These are phyloP conservation scores for Criorhina ranunculi DNA, from an alignment of 2,888 invertebrate genomes.

Conservation along the genomic window DNA sequence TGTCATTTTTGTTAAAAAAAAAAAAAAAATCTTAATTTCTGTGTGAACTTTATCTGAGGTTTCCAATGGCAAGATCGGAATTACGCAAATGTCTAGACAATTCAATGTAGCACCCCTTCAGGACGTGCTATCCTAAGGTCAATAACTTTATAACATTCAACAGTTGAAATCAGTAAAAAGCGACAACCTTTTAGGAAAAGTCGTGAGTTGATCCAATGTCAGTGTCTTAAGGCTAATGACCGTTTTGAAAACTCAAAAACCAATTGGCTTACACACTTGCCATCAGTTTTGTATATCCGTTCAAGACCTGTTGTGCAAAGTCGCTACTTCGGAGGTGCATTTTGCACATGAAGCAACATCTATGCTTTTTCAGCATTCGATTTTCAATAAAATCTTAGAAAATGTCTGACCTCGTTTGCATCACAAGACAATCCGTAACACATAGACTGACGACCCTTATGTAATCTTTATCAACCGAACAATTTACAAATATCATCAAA, in stretches of 20 bases:
- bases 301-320: background rate
- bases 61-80: constrained; percentile 2
- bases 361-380: too few relatives aligned
- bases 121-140: background rate
- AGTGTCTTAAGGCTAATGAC: background rate
- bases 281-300: background rate
- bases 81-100: background rate
- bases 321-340: too few relatives aligned
- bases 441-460: too few relatives aligned
- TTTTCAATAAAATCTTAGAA: too few relatives aligned
- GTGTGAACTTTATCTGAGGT: constrained; percentile 2
- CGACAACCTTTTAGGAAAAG: too few relatives aligned
- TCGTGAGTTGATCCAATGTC: too few relatives aligned
- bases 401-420: too few relatives aligned
- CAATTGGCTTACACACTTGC: background rate
- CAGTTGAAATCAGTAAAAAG: background rate
- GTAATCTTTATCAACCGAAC: too few relatives aligned
- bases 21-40: background rate
- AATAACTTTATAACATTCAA: background rate
- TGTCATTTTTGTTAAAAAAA: background rate
- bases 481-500: too few relatives aligned
- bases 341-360: too few relatives aligned
- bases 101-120: background rate
- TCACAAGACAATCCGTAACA: too few relatives aligned
- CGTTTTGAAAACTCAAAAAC: background rate